Evolutionary conservation across 2,888 invertebrate species (phyloP).

Genomic region (Thyatira batis): DNA sequence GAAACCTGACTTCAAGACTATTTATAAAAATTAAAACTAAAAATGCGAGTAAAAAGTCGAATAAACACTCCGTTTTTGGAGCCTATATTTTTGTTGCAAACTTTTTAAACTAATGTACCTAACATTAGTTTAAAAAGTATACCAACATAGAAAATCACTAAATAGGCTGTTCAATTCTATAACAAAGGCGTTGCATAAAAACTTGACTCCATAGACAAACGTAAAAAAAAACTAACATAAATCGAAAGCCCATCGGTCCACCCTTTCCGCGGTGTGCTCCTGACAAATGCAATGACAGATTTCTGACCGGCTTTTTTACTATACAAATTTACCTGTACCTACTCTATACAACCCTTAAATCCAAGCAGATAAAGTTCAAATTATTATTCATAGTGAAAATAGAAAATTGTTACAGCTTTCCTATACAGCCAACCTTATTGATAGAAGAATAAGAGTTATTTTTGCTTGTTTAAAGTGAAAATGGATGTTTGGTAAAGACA

Average conservation of each 20-base stretch:
- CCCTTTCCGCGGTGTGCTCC: slow-evolving; percentile 35
- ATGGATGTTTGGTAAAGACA: slow-evolving; percentile 13
- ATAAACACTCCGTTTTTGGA: too few relatives aligned
- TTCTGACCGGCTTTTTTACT: slow-evolving; percentile 31
- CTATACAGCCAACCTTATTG: neutral
- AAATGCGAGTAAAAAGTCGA: too few relatives aligned
- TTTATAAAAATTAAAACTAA: too few relatives aligned
- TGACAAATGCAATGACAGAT: slow-evolving; percentile 52
- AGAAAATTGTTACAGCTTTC: neutral
- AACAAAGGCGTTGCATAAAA: neutral
- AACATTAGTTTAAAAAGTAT: neutral
- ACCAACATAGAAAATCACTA: neutral
- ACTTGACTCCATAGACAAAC: neutral
- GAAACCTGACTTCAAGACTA: too few relatives aligned
- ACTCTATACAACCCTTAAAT: slow-evolving; percentile 13
- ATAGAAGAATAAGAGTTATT: neutral
- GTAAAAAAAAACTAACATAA: slow-evolving; percentile 13
- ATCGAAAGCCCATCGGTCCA: slow-evolving; percentile 34
- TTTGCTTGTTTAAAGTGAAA: neutral
- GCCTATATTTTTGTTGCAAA: too few relatives aligned
- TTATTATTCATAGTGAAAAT: slow-evolving; percentile 3
- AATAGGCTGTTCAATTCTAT: neutral
- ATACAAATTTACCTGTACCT: slow-evolving; percentile 11
- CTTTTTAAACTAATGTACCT: too few relatives aligned
- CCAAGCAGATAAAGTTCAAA: slow-evolving; percentile 9